Evolutionary conservation across 2,888 invertebrate species (phyloP).

Genomic region (Athripsodes cinereus): DNA sequence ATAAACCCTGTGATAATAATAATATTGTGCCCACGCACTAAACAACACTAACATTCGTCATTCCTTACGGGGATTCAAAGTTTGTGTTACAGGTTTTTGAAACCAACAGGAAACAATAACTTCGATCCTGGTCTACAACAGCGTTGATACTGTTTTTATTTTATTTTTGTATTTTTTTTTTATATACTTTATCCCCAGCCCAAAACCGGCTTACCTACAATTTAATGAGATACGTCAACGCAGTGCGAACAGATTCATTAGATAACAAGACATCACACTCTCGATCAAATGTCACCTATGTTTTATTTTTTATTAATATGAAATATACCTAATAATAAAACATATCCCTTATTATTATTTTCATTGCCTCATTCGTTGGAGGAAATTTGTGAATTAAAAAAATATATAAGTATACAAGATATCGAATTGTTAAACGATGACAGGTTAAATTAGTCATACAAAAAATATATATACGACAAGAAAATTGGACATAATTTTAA

Average conservation of each 20-base stretch:
- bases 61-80: not conserved
- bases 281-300: constrained; percentile 1
- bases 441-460: not conserved
- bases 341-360: not conserved
- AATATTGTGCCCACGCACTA: too few species aligned
- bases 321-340: not conserved
- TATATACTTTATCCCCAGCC: not conserved
- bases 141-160: constrained; percentile 10
- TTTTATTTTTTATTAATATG: not conserved
- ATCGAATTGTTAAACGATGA: not conserved
- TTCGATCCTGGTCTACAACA: constrained; percentile 24
- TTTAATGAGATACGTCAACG: constrained; percentile 18
- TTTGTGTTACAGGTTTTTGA: too few species aligned
- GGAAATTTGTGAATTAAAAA: not conserved
- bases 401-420: not conserved
- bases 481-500: not conserved
- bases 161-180: constrained; percentile 10
- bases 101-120: constrained; percentile 28
- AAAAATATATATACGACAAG: not conserved
- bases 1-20: too few species aligned
- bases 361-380: not conserved
- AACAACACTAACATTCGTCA: too few species aligned
- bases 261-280: not conserved
- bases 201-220: constrained; percentile 11
- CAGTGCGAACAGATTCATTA: constrained; percentile 25